Percentiles rank a stretch among this genome's conserved stretches.
Evolutionary conservation across 2,888 invertebrate species (phyloP).

Genomic region (Ganaspis brasiliensis): DNA sequence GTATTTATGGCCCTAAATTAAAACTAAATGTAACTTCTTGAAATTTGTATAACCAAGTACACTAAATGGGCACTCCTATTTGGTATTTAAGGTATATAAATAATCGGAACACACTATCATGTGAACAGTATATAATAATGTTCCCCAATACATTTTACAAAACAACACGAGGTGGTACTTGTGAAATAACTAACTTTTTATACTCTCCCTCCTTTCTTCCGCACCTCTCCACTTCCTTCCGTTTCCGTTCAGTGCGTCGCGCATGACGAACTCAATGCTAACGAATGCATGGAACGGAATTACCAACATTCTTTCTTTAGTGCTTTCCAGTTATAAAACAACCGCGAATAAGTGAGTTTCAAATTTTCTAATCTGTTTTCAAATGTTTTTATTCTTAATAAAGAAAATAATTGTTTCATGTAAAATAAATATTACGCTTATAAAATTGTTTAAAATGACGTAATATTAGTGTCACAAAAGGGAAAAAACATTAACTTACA

Average conservation of each 20-base stretch:
- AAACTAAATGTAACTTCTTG: no score
- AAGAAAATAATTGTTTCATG: neutral
- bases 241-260: conserved; percentile 76
- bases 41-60: no score
- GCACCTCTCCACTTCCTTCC: conserved; percentile 78
- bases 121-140: no score
- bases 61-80: no score
- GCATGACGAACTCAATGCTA: conserved; percentile 69
- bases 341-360: conserved; percentile 59
- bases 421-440: neutral
- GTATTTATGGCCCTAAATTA: no score
- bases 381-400: conserved; percentile 11
- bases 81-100: no score
- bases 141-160: neutral
- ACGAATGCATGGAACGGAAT: conserved; percentile 5
- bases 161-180: conserved; percentile 41
- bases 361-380: conserved; percentile 35
- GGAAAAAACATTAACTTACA: no score
- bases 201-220: conserved; percentile 60
- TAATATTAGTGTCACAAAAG: neutral
- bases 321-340: conserved; percentile 57
- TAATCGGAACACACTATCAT: no score
- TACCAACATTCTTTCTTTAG: conserved; percentile 15
- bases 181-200: conserved; percentile 37
- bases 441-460: neutral